Evolutionary conservation across 2,888 invertebrate genomes (phyloP).

Genomic region (Lepeophtheirus nordmannii): DNA sequence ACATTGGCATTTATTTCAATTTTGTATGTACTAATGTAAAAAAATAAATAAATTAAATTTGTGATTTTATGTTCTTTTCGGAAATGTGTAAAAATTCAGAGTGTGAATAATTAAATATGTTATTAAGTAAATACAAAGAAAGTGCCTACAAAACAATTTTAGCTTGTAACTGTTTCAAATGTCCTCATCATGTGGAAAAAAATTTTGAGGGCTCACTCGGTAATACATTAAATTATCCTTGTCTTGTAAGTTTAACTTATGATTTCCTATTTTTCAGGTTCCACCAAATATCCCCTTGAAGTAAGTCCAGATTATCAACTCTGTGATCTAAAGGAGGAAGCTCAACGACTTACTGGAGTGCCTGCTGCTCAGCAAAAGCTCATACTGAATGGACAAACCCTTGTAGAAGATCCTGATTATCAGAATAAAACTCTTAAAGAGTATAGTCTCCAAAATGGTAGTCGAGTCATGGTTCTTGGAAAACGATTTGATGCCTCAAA

Average conservation of each 20-base stretch:
- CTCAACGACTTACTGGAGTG: not conserved
- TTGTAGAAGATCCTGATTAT: not conserved
- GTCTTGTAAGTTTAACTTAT: not conserved
- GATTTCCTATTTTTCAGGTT: not conserved
- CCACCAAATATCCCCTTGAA: not conserved
- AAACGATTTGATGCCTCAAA: conserved; percentile 2
- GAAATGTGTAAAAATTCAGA: not conserved
- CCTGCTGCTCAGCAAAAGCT: conserved; percentile 29
- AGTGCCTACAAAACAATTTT: not conserved
- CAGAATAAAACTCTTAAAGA: not conserved
- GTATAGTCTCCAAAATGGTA: not conserved
- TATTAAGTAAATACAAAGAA: not conserved
- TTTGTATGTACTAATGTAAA: too few species aligned
- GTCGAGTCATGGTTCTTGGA: conserved; percentile 11
- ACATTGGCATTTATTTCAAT: too few species aligned
- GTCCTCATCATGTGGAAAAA: not conserved
- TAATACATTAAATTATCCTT: not conserved
- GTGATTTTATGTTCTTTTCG: too few species aligned
- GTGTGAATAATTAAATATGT: not conserved
- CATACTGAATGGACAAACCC: conserved; percentile 8
- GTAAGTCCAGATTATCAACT: conserved; percentile 3
- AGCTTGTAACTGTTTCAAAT: not conserved
- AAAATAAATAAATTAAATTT: too few species aligned
- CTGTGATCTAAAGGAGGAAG: conserved; percentile 1
- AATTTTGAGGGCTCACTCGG: not conserved